Evolutionary conservation across 2,888 invertebrate species (phyloP).

Genomic region (Agrotis ipsilon): DNA sequence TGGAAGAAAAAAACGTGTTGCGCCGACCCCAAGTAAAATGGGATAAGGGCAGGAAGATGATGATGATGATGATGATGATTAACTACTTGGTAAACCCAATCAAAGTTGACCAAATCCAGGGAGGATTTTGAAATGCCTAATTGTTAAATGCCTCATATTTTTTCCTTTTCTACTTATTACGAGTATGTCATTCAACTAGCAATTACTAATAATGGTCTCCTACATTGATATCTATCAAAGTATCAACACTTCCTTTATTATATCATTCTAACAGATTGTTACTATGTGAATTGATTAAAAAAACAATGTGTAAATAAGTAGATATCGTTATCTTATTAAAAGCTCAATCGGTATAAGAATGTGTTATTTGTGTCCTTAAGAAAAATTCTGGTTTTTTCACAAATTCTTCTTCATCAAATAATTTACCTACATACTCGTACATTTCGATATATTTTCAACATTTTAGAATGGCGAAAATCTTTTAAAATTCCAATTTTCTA

Average conservation of each 20-base stretch:
- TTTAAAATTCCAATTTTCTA: not conserved
- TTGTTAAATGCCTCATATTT: not conserved
- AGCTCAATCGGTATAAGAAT: not conserved
- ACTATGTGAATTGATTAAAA: not conserved
- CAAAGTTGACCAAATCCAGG: not conserved
- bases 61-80: no score
- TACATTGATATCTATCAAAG: conserved; percentile 23
- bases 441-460: not conserved
- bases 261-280: conserved; percentile 31
- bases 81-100: not conserved
- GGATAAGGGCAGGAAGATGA: no score
- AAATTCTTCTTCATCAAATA: not conserved
- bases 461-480: not conserved
- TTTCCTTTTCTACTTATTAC: not conserved
- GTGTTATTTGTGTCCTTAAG: not conserved
- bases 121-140: no score
- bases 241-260: conserved; percentile 36
- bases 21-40: no score
- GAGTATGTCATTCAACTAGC: conserved; percentile 22
- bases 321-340: conserved; percentile 3
- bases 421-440: no score
- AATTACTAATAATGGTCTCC: conserved; percentile 11
- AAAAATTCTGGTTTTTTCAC: not conserved
- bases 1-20: no score
- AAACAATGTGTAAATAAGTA: not conserved